Base-by-base conservation (phyloP, 1,140 invertebrate species). In the Drosophila nigrodunni region DNA sequence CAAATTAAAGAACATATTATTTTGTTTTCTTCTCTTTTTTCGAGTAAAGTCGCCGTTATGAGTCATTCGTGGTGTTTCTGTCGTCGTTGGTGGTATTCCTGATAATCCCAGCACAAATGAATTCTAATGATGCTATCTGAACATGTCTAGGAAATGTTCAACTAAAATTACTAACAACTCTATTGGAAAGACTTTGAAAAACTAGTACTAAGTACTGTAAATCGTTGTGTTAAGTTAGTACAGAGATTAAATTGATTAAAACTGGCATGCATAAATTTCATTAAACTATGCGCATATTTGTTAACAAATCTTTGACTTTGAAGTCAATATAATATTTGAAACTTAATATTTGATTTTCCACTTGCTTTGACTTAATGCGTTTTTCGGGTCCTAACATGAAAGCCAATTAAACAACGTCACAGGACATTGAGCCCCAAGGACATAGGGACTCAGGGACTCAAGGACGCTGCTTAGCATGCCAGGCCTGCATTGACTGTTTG, bases 391-490 rank as follows among this genome's bases (percentile, higher is more conserved):
- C 41, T 61, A 70, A 64, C 77, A 79, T 82, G n/a, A 73, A 60
- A 83, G 77, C 85, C 85, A 88, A 88, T 88, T 88, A 89, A 81
- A 88, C 79, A 62, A 71, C 64, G 71, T 70, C 59, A 80, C 83
- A 74, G 76, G 64, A 66, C 79, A 73, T 25, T 61, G 65, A 10
- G 55, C 21, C 41, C 37, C 18, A n/a, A 35, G 55, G 35, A 30
- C 4, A 30, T 30, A 5, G 25, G 25, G 2, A 7, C 46, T 39
- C 18, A 54, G 65, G 49, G 61, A 67, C 49, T 62, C 57, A 61
- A 10, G 30, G 47, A 43, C n/a, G 64, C 73, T 83, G 82, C 79
- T 79, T 87, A 82, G 78, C 83, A 82, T 81, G 78, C 77, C 18
- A 68, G 79, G 79, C 80, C 88, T 85, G 81, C 79, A 77, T 79